phyloP scores from a whole-genome alignment of 2,888 invertebrate genomes.

The Tetanocera ferruginea region DNA sequence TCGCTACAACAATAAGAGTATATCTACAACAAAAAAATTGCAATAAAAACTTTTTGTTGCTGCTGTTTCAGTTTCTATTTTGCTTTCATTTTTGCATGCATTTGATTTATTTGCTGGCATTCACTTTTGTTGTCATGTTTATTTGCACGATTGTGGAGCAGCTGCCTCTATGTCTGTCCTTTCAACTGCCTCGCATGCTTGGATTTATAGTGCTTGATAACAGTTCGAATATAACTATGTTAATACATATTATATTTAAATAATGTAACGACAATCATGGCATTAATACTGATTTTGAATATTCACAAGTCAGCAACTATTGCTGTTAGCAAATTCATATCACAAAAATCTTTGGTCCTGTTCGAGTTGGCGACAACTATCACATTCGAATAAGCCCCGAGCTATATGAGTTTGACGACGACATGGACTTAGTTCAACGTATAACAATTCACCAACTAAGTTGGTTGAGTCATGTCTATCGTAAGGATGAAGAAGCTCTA shows the following conservation, averaged over 20 bases:
- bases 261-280: not conserved
- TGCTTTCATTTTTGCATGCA: constrained; percentile 13
- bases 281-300: too few species aligned
- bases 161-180: constrained; percentile 26
- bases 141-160: constrained; percentile 26
- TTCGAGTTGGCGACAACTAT: too few species aligned
- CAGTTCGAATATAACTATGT: not conserved
- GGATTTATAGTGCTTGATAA: not conserved
- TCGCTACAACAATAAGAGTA: constrained; percentile 3
- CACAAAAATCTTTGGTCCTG: too few species aligned
- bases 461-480: too few species aligned
- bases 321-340: too few species aligned
- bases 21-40: constrained; percentile 7
- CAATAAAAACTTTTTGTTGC: constrained; percentile 9
- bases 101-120: constrained; percentile 33
- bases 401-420: too few species aligned
- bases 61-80: not conserved
- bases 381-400: too few species aligned
- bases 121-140: constrained; percentile 24
- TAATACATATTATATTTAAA: not conserved
- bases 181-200: not conserved
- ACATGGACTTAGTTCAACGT: too few species aligned
- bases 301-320: too few species aligned
- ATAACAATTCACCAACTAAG: too few species aligned
- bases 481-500: too few species aligned